These are phyloP conservation scores for Aproaerema taeniolella DNA, from an alignment of 2,888 invertebrate species.

Conservation along the genomic window DNA sequence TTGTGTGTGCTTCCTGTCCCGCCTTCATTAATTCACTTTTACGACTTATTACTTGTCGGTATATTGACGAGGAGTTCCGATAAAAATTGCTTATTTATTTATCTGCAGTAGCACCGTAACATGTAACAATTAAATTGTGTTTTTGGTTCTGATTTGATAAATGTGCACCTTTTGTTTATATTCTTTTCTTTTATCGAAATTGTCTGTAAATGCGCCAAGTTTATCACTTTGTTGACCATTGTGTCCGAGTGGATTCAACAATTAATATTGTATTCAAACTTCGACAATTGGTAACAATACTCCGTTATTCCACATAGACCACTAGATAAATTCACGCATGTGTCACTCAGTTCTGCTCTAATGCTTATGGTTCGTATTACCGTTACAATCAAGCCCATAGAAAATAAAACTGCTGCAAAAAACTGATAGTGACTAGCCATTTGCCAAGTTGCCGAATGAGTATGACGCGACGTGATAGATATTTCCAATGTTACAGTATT, in stretches of 20 bases:
- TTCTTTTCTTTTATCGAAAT: too few relatives aligned
- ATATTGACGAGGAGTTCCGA: slow-evolving; percentile 43
- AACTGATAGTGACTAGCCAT: slow-evolving; percentile 1
- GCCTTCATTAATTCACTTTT: slow-evolving; percentile 55
- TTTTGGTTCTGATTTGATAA: too few relatives aligned
- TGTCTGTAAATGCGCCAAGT: too few relatives aligned
- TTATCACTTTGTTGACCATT: too few relatives aligned
- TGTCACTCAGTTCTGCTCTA: slow-evolving; percentile 46
- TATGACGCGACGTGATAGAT: too few relatives aligned
- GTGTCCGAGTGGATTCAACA: too few relatives aligned
- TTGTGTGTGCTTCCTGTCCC: slow-evolving; percentile 59
- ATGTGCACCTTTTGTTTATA: too few relatives aligned
- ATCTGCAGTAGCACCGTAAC: too few relatives aligned
- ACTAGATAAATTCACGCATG: slow-evolving; percentile 34
- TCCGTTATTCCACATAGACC: slow-evolving; percentile 33
- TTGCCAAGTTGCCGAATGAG: not conserved
- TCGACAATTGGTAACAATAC: slow-evolving; percentile 25
- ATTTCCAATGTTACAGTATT: too few relatives aligned
- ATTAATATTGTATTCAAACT: too few relatives aligned
- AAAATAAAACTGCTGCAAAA: slow-evolving; percentile 2
- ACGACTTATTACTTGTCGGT: slow-evolving; percentile 49
- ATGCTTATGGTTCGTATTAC: slow-evolving; percentile 24
- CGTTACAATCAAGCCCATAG: slow-evolving; percentile 39
- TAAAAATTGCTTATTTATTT: slow-evolving; percentile 16
- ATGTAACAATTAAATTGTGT: too few relatives aligned